Base-by-base conservation (phyloP, 92 coral and sea anemone genomes). In the Pocillopora grandis region DNA sequence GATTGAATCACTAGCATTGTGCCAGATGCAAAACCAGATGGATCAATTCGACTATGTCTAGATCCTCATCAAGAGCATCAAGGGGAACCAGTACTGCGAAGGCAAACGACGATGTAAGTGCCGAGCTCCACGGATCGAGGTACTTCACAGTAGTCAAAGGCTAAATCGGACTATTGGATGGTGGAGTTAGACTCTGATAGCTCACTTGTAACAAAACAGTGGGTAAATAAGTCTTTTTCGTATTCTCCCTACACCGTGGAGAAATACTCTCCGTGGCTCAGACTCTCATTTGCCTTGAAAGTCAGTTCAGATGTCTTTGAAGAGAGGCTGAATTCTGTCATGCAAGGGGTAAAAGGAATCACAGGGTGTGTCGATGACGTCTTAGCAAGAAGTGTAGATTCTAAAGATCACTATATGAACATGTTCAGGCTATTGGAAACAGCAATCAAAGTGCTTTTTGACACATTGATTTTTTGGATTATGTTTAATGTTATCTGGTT, bases 1-100 rank as follows among this genome's bases (percentile, higher is more conserved):
- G 58, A 77, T 3, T 61, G 59, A 71, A 77, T 62, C 48, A 79
- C 48, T 16, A 48, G 84, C 75, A 66, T 66, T 7, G 66, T 49
- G 13, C 57, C 64, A 12, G 75, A 49, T 58, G 21, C 56, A 17
- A 79, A 79, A 55, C 84, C 84, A 37, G 84, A 92, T 58, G 85
- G 85, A 20, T 85, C 88, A 20, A 89, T 92, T 62, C 85, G 95
- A 31, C 86, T 91, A 1, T 89, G 95, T 48, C 86, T 91, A 7
- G 90, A 92, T 85, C 76, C 83, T 88, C 23, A 87, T 87, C 21
- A 66, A 52, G 73, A 49, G 74, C 62, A 78, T 65, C 48, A 65
- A 55, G 31, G 27, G 0, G 27, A 23, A 23, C 0, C 27, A 23
- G 27, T 23, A 23, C 27, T 23, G 27, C 27, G 27, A 59, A 62